phyloP scores from a whole-genome alignment of 2,888 invertebrate species.

The Oligia fasciuncula region DNA sequence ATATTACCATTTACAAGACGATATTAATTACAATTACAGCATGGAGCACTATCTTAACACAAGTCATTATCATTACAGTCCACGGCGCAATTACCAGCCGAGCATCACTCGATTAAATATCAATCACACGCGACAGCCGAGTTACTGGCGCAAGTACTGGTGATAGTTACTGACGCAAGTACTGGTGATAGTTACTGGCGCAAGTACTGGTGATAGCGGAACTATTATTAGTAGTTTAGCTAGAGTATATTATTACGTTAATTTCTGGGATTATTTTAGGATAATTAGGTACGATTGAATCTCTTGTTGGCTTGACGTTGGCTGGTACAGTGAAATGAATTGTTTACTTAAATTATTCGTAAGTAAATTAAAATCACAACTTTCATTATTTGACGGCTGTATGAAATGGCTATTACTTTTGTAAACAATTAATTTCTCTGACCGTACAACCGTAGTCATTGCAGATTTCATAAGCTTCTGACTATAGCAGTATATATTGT shows the following conservation, averaged over 20 bases:
- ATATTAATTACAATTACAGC: conserved; percentile 33
- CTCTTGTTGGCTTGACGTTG: background rate
- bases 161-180: too few relatives aligned
- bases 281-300: background rate
- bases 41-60: conserved; percentile 25
- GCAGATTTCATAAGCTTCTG: background rate
- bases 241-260: background rate
- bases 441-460: background rate
- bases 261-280: background rate
- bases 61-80: conserved; percentile 39
- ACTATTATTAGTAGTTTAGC: background rate
- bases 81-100: conserved; percentile 22
- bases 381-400: background rate
- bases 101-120: conserved; percentile 50
- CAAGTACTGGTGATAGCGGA: conserved; percentile 21
- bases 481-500: background rate
- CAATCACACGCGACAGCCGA: conserved; percentile 44
- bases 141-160: conserved; percentile 31
- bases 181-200: conserved; percentile 24
- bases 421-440: background rate
- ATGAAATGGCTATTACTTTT: background rate
- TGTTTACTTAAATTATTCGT: background rate
- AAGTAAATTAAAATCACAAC: background rate
- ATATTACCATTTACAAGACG: conserved; percentile 1
- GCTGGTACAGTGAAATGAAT: background rate